Conservation (phyloP, 1,140 invertebrate species). For the Aphaenogaster ashmeadi region DNA sequence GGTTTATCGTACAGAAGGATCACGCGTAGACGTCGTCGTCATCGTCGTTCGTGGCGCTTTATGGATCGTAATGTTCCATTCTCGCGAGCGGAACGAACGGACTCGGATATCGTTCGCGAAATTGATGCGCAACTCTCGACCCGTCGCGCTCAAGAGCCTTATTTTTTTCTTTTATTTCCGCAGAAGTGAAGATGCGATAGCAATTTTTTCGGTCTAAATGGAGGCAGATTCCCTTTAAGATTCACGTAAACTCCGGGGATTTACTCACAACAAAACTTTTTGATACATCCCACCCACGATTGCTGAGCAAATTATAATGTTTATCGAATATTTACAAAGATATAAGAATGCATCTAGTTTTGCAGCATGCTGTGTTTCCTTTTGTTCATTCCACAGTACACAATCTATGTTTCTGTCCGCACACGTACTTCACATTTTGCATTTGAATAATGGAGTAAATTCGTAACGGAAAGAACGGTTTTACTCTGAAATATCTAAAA, state of each 20-base stretch:
- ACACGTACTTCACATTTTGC: neutral
- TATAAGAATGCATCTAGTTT: neutral
- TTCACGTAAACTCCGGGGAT: neutral
- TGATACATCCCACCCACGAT: neutral
- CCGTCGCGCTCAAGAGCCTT: neutral
- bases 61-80: constrained; percentile 64
- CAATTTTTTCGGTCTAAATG: neutral
- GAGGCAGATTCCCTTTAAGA: neutral
- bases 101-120: constrained; percentile 42
- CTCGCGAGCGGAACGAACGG: constrained; percentile 33
- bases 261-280: neutral
- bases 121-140: neutral
- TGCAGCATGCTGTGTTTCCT: neutral
- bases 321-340: neutral
- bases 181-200: neutral
- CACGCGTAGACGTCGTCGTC: constrained; percentile 50
- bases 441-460: neutral
- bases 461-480: neutral
- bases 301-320: neutral
- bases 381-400: neutral
- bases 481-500: no score
- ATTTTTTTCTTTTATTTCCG: neutral
- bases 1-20: constrained; percentile 66
- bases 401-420: neutral
- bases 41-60: constrained; percentile 55